These are phyloP conservation scores for Stenurella melanura DNA, from an alignment of 2,888 invertebrate genomes.

Conservation along the genomic window DNA sequence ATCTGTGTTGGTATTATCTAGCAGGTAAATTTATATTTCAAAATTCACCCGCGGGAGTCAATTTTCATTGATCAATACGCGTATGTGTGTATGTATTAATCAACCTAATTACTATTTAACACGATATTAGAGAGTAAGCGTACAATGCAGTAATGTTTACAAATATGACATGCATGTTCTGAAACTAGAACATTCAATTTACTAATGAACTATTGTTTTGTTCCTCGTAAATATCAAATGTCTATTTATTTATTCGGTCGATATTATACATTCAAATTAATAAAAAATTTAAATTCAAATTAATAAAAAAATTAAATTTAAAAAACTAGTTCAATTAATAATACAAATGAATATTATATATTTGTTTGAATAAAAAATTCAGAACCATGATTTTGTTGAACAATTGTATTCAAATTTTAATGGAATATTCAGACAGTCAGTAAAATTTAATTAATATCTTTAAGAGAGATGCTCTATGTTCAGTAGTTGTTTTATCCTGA, in stretches of 20 bases:
- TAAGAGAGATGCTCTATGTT: too few species aligned
- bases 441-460: too few species aligned
- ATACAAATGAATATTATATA: too few species aligned
- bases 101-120: neutral
- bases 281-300: neutral
- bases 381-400: too few species aligned
- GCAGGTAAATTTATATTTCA: too few species aligned
- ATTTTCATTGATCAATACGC: neutral
- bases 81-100: neutral
- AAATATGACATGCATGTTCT: neutral
- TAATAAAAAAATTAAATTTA: neutral
- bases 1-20: too few species aligned
- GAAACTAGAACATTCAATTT: neutral
- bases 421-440: too few species aligned
- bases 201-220: neutral
- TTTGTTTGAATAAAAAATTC: too few species aligned
- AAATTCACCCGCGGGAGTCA: neutral
- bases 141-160: neutral
- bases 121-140: neutral
- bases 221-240: neutral
- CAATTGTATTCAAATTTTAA: too few species aligned
- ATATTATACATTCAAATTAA: neutral
- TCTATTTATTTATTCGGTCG: neutral
- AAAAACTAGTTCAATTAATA: too few species aligned
- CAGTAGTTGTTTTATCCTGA: too few species aligned